Percentiles rank a stretch among this genome's conserved stretches.
Conservation (phyloP, 2,797 vertebrate species). For the Nannoperca obscura region DNA sequence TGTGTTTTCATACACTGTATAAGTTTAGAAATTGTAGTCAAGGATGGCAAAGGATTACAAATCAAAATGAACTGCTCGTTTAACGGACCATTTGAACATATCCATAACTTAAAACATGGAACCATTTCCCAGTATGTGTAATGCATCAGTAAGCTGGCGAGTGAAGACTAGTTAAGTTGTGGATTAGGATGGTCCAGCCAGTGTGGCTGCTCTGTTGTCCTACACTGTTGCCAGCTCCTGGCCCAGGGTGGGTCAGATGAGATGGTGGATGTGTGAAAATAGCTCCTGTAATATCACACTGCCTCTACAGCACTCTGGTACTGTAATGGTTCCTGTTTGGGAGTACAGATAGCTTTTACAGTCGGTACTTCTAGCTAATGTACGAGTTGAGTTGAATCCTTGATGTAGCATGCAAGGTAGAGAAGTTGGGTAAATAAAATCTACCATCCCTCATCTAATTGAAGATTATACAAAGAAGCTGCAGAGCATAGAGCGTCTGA, state of each 20-base stretch:
- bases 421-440: not conserved
- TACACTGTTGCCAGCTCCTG: constrained; percentile 17
- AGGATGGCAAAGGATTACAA: not conserved
- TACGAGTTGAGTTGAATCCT: not conserved
- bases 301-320: constrained; percentile 58
- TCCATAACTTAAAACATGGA: not conserved
- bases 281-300: constrained; percentile 76
- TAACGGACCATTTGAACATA: not conserved
- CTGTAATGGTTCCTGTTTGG: constrained; percentile 66
- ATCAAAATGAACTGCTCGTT: no score
- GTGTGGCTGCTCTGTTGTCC: not conserved
- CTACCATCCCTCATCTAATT: not conserved
- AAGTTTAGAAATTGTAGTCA: not conserved
- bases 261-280: constrained; percentile 78
- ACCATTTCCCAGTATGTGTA: not conserved
- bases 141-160: not conserved
- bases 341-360: constrained; percentile 37
- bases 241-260: constrained; percentile 57
- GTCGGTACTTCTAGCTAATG: constrained; percentile 13
- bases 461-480: constrained; percentile 17
- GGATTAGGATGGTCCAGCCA: not conserved
- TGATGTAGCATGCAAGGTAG: not conserved
- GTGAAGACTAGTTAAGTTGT: not conserved
- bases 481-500: not conserved
- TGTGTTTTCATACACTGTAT: not conserved